These are phyloP conservation scores for Zophobas morio DNA, from an alignment of 1,140 invertebrate genomes.

Conservation along the genomic window DNA sequence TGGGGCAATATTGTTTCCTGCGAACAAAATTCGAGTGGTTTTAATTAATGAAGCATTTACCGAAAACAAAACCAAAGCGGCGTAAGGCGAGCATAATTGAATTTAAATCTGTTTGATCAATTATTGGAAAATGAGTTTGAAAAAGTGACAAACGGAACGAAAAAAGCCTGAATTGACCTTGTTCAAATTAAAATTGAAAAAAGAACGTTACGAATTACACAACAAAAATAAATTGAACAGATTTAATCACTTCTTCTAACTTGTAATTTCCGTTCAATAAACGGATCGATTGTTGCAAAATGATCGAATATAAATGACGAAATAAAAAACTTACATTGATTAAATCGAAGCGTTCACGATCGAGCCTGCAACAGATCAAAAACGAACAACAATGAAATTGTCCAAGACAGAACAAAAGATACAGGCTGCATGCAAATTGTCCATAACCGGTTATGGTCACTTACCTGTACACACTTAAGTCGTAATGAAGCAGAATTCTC, in stretches of 20 bases:
- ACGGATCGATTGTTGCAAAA: not conserved
- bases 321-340: conserved; percentile 41
- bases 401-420: not conserved
- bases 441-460: conserved; percentile 56
- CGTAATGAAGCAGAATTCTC: conserved; percentile 91
- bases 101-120: too few relatives aligned
- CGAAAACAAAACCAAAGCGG: not conserved
- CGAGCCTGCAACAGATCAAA: conserved; percentile 39
- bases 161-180: conserved; percentile 13
- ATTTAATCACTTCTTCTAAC: conserved; percentile 7
- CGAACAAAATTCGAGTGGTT: conserved; percentile 65
- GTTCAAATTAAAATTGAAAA: not conserved
- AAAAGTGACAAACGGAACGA: not conserved
- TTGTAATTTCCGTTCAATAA: conserved; percentile 8
- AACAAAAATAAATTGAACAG: conserved; percentile 19
- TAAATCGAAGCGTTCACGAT: conserved; percentile 38
- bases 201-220: conserved; percentile 13
- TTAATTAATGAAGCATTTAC: conserved; percentile 31
- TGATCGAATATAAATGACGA: not conserved
- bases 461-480: conserved; percentile 90
- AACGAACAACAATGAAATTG: conserved; percentile 4
- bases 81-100: too few relatives aligned
- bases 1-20: conserved; percentile 92
- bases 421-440: conserved; percentile 38
- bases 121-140: not conserved